Conservation (phyloP, 2,113 vertebrate genomes). For the Microtus oregoni region DNA sequence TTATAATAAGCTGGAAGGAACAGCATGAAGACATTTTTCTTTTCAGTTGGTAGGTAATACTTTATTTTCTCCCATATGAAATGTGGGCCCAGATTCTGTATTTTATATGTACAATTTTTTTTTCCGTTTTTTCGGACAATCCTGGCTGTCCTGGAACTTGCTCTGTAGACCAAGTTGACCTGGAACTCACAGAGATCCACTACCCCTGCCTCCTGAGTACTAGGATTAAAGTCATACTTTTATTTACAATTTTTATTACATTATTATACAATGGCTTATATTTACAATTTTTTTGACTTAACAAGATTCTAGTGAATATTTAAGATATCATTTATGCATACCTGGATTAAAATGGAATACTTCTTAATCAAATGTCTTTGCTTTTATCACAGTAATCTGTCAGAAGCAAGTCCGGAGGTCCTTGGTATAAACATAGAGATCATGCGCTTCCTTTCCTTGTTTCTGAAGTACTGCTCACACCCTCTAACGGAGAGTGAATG, state of each 20-base stretch:
- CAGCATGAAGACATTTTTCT: conserved; percentile 93
- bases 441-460: conserved; percentile 92
- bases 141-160: no score
- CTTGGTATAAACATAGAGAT: conserved; percentile 94
- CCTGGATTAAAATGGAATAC: not conserved
- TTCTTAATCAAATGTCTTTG: conserved; percentile 52
- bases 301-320: not conserved
- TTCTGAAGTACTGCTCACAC: conserved; percentile 86
- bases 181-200: no score
- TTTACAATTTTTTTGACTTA: not conserved
- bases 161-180: no score
- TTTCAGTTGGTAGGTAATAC: conserved; percentile 89
- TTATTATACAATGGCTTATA: no score
- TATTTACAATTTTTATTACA: not conserved
- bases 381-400: conserved; percentile 90
- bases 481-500: conserved; percentile 91
- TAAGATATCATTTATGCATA: not conserved
- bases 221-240: no score
- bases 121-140: not conserved
- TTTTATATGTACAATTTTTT: not conserved
- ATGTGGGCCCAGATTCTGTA: not conserved
- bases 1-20: conserved; percentile 94
- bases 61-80: not conserved
- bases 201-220: no score
- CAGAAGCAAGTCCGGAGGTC: conserved; percentile 86